Evolutionary conservation across 2,888 invertebrate genomes (phyloP).

Genomic region (Ornithoptera alexandrae): DNA sequence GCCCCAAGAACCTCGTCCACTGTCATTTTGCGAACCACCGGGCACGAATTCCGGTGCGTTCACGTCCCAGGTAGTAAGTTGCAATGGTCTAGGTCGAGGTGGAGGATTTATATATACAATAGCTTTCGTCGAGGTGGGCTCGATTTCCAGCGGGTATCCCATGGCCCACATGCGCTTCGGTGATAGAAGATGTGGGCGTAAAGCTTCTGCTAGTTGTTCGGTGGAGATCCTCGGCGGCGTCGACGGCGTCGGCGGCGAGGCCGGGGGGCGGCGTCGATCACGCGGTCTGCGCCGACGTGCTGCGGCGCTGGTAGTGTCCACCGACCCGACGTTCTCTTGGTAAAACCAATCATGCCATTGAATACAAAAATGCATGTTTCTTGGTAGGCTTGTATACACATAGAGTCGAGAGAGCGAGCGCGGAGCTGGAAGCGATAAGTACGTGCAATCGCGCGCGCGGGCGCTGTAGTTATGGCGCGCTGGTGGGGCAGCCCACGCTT

Average conservation of each 20-base stretch:
- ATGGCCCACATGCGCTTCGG: conserved; percentile 82
- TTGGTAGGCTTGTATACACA: conserved; percentile 71
- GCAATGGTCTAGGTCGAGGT: conserved; percentile 64
- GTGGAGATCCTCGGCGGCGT: conserved; percentile 79
- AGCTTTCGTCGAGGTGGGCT: conserved; percentile 80
- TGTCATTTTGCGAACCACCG: conserved; percentile 71
- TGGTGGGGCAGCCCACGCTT: conserved; percentile 75
- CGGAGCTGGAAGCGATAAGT: conserved; percentile 61
- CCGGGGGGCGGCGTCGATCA: conserved; percentile 70
- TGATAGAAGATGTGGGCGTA: conserved; percentile 82
- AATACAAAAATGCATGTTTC: conserved; percentile 74
- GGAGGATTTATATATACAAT: conserved; percentile 82
- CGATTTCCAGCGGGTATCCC: conserved; percentile 86
- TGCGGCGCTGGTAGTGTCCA: conserved; percentile 66
- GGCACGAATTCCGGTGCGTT: conserved; percentile 86
- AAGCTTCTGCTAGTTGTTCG: conserved; percentile 75
- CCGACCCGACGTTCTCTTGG: conserved; percentile 72
- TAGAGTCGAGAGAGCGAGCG: conserved; percentile 75
- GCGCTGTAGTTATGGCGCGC: conserved; percentile 75
- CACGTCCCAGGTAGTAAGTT: conserved; percentile 78
- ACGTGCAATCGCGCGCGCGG: conserved; percentile 77
- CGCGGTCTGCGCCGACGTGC: conserved; percentile 70
- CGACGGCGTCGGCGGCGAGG: conserved; percentile 55
- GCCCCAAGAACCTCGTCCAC: conserved; percentile 77
- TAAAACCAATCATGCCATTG: conserved; percentile 73